A percentile compares a stretch with the other conserved stretches of the same genome.
phyloP scores from a whole-genome alignment of 2,888 invertebrate species.

The Pseudococcus longispinus region DNA sequence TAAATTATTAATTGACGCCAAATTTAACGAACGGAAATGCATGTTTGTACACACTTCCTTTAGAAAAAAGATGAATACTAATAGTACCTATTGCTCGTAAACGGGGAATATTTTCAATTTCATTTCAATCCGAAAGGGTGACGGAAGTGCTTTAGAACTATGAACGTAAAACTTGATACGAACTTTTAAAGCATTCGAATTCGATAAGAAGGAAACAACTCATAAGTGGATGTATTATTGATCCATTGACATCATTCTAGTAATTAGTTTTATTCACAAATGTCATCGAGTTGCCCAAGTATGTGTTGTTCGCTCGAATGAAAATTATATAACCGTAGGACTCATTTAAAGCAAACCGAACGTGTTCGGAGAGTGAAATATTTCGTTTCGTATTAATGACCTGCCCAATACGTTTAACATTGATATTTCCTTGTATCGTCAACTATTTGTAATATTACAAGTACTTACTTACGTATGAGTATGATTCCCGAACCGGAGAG shows the following conservation, averaged over 20 bases:
- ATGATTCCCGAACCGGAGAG: no score
- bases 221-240: conserved; percentile 23
- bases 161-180: background rate
- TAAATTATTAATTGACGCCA: conserved; percentile 55
- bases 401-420: background rate
- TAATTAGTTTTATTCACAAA: conserved; percentile 28
- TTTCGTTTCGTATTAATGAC: background rate
- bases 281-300: background rate
- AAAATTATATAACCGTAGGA: background rate
- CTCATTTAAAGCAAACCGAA: background rate
- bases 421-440: background rate
- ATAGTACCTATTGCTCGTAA: conserved; percentile 24
- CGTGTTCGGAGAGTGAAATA: background rate
- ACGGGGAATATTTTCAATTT: conserved; percentile 19
- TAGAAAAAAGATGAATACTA: conserved; percentile 47
- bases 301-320: background rate
- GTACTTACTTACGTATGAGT: no score
- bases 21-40: conserved; percentile 53
- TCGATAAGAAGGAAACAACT: background rate
- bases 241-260: conserved; percentile 19
- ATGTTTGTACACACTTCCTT: conserved; percentile 50
- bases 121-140: background rate
- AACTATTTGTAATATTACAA: no score
- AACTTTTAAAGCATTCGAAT: background rate
- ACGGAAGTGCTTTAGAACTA: conserved; percentile 9